Conservation (phyloP, 1,140 invertebrate species). For the Nasonia giraulti region DNA sequence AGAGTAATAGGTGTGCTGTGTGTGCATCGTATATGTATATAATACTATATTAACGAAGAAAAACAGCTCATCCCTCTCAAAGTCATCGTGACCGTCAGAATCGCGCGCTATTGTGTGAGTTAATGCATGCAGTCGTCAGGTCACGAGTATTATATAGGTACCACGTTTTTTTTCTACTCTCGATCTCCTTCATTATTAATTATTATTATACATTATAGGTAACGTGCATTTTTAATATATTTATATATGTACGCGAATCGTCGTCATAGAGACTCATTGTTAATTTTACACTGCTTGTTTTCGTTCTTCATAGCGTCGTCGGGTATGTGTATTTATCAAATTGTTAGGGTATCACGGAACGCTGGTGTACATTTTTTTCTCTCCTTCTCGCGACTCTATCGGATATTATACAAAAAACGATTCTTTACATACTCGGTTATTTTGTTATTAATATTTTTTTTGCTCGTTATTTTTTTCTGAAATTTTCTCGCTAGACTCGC, state of each 20-base stretch:
- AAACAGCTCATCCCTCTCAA: not conserved
- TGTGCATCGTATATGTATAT: not conserved
- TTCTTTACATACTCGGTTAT: slow-evolving; percentile 57
- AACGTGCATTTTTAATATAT: slow-evolving; percentile 8
- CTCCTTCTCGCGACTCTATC: not conserved
- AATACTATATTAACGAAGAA: not conserved
- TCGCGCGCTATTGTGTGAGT: not conserved
- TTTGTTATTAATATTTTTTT: slow-evolving; percentile 34
- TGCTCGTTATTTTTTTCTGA: slow-evolving; percentile 16
- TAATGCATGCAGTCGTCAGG: not conserved
- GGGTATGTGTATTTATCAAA: not conserved
- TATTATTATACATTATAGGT: not conserved
- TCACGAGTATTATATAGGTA: slow-evolving; percentile 23
- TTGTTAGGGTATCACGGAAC: not conserved
- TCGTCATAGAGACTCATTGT: not conserved
- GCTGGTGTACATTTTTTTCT: not conserved
- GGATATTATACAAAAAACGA: slow-evolving; percentile 64
- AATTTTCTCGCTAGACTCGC: slow-evolving; percentile 51
- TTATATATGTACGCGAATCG: not conserved
- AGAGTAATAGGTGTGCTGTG: no score
- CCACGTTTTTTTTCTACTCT: not conserved
- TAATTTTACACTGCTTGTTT: not conserved
- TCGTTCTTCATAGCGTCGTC: not conserved
- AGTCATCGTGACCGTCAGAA: not conserved
- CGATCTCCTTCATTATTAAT: not conserved